A percentile compares a stretch with the other conserved stretches of the same genome.
These are phyloP conservation scores for Saiga tatarica DNA, from an alignment of 2,113 vertebrate species.

Conservation along the genomic window DNA sequence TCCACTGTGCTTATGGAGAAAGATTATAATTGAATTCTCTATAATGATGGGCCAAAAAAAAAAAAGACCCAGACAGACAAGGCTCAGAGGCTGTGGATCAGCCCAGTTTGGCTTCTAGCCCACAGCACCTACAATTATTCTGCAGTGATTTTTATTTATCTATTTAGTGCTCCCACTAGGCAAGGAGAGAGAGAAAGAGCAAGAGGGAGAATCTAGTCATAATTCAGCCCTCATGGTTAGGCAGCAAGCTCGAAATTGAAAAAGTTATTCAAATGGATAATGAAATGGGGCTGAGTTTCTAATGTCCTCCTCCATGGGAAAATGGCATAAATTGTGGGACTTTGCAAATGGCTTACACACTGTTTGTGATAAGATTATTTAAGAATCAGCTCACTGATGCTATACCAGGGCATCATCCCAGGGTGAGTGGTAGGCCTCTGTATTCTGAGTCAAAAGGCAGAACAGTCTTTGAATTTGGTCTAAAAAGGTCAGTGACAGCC, in stretches of 20 bases:
- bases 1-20: constrained; percentile 77
- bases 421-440: not conserved
- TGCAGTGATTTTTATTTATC: constrained; percentile 83
- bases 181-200: constrained; percentile 12
- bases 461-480: not conserved
- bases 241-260: constrained; percentile 78
- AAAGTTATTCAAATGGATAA: constrained; percentile 82
- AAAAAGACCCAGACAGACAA: constrained; percentile 71
- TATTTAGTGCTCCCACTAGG: constrained; percentile 79
- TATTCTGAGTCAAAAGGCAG: not conserved
- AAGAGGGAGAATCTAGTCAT: constrained; percentile 71
- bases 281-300: constrained; percentile 70
- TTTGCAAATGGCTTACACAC: constrained; percentile 54
- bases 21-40: constrained; percentile 83
- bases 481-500: not conserved
- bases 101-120: constrained; percentile 79
- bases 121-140: constrained; percentile 81
- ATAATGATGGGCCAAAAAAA: constrained; percentile 76
- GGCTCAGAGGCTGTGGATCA: constrained; percentile 71
- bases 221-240: constrained; percentile 79
- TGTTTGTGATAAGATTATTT: constrained; percentile 64
- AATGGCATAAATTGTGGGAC: constrained; percentile 56
- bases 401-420: not conserved
- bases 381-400: constrained; percentile 53
- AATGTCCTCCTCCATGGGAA: constrained; percentile 66